Evolutionary conservation across 1,140 invertebrate species (phyloP), one percentile per base, ranked within the genome.

Genomic region (Drosophila bocki): DNA sequence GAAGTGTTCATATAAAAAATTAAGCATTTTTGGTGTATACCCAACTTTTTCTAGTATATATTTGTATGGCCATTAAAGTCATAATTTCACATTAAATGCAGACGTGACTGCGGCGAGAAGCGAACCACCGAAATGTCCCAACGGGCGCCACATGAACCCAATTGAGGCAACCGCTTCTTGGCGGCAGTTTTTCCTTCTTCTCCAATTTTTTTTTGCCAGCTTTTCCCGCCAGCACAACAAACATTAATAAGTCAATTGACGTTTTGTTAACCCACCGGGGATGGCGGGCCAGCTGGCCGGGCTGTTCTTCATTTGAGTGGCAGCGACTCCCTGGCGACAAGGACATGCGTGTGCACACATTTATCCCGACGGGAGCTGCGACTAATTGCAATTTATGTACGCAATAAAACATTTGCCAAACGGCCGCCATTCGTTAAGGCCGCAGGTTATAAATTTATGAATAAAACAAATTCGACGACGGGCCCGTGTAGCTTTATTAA

Each of bases 161-260:
- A 81, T 75, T 62, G 74, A 45, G 48, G 42, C 59, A 39, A 19
- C 51, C 53, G 19, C 64, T 56, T 44, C 50, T 67, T 48, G 59
- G 54, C 35, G 29, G 51, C 51, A 51, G 47, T 54, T 62, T 63
- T 65, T 35, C 39, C 29, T 59, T 72, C 63, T 44, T 68, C 42
- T 41, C 68, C 60, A 51, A 19, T 19, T 19, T 70, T 50, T 57
- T 61, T 54, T 17, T 48, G 33, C 19, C 39, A 35, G 60, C 35
- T 58, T 56, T 62, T 61, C 41, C 39, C 59, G 15, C 42, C 57
- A 56, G 50, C 50, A 70, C 53, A 60, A 64, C 75, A 80, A 79
- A 91, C 86, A 90, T 90, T 90, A 90, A 90, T 90, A 90, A 90
- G 85, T 84, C 85, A 90, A 90, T 90, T 90, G 85, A 85, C 85